Base-by-base conservation (phyloP, 2,113 vertebrate species). In the Bubalus kerabau region DNA sequence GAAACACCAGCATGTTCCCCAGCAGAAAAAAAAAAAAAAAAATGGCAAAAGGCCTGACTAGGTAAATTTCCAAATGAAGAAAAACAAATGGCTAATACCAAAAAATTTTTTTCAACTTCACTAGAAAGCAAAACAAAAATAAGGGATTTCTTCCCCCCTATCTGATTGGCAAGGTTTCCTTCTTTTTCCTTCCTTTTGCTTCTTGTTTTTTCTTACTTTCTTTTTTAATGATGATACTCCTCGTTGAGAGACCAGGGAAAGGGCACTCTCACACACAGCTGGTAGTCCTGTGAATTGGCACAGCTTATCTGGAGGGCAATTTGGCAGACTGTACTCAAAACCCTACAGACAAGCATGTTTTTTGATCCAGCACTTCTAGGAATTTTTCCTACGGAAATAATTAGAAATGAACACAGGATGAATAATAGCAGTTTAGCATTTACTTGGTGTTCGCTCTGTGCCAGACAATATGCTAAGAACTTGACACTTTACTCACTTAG, bases 321-420 rank as follows among this genome's bases (percentile, higher is more conserved):
- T 96, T 97, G 96, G 96, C 98, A 98, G 96, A 74, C 91, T 96
- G 64, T 89, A 48, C 82, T 81, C 36, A 78, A 97, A 95, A 64
- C 23, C 62, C 90, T 78, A 74, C 97, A 96, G 81, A 97, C 95
- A 86, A 94, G 57, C 50, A 32, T 62, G 90, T 89, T 36, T 82
- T 98, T 91, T 93, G 94, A 97, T 97, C 97, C 82, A 94, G 88
- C 88, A 91, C 92, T 97, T 98, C 98, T 93, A 98, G 93, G 97
- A 97, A 98, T 95, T 95, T 98, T 96, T 97, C 91, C 94, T 97
- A 81, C 91, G 78, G 95, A 98, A 97, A 95, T 90, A 97, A 98
- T 97, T 97, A 91, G 94, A 97, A 94, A 30, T 62, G 91, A 98
- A 78, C 56, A 93, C 46, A 76, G 80, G 86, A 97, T 97, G 94